Percentiles rank a stretch among this genome's conserved stretches.
phyloP scores from a whole-genome alignment of 1,140 invertebrate genomes.

The Drosophila nebulosa region DNA sequence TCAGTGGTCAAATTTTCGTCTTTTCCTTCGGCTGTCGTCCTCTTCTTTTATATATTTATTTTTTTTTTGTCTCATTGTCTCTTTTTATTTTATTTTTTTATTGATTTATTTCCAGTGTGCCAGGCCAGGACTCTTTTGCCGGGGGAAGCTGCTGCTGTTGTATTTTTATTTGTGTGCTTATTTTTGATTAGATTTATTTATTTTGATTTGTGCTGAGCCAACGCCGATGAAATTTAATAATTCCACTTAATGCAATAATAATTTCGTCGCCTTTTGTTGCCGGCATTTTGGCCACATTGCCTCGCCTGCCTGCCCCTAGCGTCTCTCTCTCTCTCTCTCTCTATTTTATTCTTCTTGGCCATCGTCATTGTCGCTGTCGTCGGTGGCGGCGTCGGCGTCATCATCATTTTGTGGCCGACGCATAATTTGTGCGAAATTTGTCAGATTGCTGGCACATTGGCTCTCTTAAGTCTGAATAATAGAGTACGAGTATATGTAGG shows the following conservation, averaged over 20 bases:
- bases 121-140: slow-evolving; percentile 3
- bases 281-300: slow-evolving; percentile 33
- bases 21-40: neutral
- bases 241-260: slow-evolving; percentile 80
- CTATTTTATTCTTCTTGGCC: neutral
- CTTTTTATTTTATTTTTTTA: slow-evolving; percentile 21
- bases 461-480: slow-evolving; percentile 72
- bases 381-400: slow-evolving; percentile 22
- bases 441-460: slow-evolving; percentile 69
- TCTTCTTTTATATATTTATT: slow-evolving; percentile 26
- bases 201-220: slow-evolving; percentile 73
- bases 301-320: neutral
- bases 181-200: slow-evolving; percentile 80
- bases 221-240: slow-evolving; percentile 77
- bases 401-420: slow-evolving; percentile 70
- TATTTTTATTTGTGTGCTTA: slow-evolving; percentile 78
- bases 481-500: slow-evolving; percentile 1
- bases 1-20: slow-evolving; percentile 55
- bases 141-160: slow-evolving; percentile 44
- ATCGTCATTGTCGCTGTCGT: neutral
- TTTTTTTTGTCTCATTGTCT: slow-evolving; percentile 37
- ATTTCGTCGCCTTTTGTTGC: slow-evolving; percentile 78
- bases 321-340: neutral
- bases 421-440: slow-evolving; percentile 79
- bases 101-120: slow-evolving; percentile 39